Evolutionary conservation across 2,113 vertebrate genomes (phyloP), one percentile per base, ranked within the genome.

Genomic region (Eublepharis macularius): DNA sequence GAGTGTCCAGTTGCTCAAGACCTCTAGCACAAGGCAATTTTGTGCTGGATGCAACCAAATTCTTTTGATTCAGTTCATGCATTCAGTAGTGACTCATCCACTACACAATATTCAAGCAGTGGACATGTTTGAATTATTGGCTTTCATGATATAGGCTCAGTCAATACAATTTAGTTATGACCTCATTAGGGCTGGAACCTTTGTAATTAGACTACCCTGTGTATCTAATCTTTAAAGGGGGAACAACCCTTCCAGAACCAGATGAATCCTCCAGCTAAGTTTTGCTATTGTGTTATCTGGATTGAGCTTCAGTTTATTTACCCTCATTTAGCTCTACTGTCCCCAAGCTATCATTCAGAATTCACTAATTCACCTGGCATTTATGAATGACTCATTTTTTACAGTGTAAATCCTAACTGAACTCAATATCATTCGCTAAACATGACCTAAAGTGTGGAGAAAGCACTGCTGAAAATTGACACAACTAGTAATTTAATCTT

Each of bases 401-500:
- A 26, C 29, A 73, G 47, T 80, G 36, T 66, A 10, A 84, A 88
- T 83, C 91, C 81, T 45, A 77, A 82, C 54, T 88, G 60, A 87
- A 43, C 69, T 91, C 60, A 88, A n/a, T n/a, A n/a, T n/a, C n/a
- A n/a, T n/a, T n/a, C n/a, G 45, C 10, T 5, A 47, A 80, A 77
- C 32, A 45, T 66, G 36, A 76, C 77, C 83, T 84, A 76, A 81
- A 87, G 90, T 89, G 32, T 78, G 88, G 80, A 73, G 51, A 92
- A 93, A 85, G 60, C 19, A 87, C 73, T 43, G 6, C 11, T 92
- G 80, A 89, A 91, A 78, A 76, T 77, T 12, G 0, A 70, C n/a
- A 87, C 66, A 85, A 84, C 65, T 43, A 88, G 60, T 75, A 86
- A 81, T 91, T 93, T 85, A n/a, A 75, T 74, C 74, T 86, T 85